Evolutionary conservation across 2,888 invertebrate genomes (phyloP).

Genomic region (Ochropleura plecta): DNA sequence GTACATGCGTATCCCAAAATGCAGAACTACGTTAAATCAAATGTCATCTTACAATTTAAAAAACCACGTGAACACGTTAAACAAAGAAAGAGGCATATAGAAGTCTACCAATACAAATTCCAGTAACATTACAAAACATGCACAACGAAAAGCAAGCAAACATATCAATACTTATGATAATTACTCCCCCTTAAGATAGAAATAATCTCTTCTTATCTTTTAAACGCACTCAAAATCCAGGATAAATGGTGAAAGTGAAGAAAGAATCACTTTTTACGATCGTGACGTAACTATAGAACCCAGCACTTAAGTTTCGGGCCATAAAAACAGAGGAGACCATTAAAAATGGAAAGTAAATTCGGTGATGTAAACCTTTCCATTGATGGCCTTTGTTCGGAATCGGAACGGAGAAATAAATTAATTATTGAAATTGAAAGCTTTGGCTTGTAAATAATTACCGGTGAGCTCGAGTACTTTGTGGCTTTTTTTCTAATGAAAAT

Average conservation of each 20-base stretch:
- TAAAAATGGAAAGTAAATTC: slow-evolving; percentile 54
- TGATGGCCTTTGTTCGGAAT: slow-evolving; percentile 42
- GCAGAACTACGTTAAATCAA: neutral
- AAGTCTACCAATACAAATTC: neutral
- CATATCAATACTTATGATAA: slow-evolving; percentile 11
- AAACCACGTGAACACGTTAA: neutral
- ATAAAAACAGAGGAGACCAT: slow-evolving; percentile 57
- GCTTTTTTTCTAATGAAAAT: slow-evolving; percentile 20
- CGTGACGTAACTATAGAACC: slow-evolving; percentile 72
- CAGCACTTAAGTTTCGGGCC: slow-evolving; percentile 67
- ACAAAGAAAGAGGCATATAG: neutral
- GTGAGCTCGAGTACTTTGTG: neutral
- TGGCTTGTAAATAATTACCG: slow-evolving; percentile 30
- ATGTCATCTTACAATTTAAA: neutral
- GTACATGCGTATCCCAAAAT: neutral
- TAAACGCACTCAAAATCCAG: slow-evolving; percentile 26
- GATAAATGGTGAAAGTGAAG: slow-evolving; percentile 67
- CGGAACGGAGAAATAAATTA: slow-evolving; percentile 47
- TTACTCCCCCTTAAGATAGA: slow-evolving; percentile 8
- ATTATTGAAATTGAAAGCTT: slow-evolving; percentile 48
- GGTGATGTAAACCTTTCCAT: slow-evolving; percentile 33
- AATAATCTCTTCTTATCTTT: neutral
- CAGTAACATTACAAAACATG: slow-evolving; percentile 1
- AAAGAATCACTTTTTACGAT: slow-evolving; percentile 69
- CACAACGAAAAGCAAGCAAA: neutral